Evolutionary conservation across 2,888 invertebrate genomes (phyloP).

Genomic region (Polydrusus cervinus): DNA sequence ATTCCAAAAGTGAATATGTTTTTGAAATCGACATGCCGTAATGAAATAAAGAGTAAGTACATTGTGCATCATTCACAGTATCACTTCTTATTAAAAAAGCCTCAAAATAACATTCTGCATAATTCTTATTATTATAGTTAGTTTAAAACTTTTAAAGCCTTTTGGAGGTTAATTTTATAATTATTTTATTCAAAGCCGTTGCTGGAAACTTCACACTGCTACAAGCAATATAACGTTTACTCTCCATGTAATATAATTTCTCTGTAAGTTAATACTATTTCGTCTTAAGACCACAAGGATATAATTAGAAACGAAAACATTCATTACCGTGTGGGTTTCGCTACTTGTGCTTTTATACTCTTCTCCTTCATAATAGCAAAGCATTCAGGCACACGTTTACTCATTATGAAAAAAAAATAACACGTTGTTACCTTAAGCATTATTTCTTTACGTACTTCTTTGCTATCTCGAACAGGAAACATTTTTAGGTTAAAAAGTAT

Average conservation of each 20-base stretch:
- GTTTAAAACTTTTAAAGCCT: too few species aligned
- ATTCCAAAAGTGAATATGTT: too few species aligned
- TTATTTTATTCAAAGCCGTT: neutral
- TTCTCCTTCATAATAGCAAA: constrained; percentile 37
- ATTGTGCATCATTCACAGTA: too few species aligned
- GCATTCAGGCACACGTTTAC: constrained; percentile 27
- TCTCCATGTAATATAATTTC: constrained; percentile 12
- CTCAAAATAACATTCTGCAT: neutral
- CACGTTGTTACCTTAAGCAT: neutral
- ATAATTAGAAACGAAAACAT: constrained; percentile 50
- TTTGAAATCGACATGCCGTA: too few species aligned
- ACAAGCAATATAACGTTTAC: constrained; percentile 19
- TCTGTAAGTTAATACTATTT: constrained; percentile 27
- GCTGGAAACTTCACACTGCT: neutral
- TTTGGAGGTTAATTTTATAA: neutral
- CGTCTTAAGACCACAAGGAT: constrained; percentile 33
- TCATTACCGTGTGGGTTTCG: constrained; percentile 49
- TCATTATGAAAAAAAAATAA: neutral
- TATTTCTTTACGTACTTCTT: neutral
- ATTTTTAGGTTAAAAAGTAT: too few species aligned
- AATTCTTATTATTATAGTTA: too few species aligned
- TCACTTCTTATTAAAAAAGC: too few species aligned
- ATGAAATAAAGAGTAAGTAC: too few species aligned
- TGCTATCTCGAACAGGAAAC: too few species aligned
- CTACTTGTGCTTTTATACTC: constrained; percentile 38